Conservation (phyloP, 2,113 vertebrate genomes). For the Micromys minutus region DNA sequence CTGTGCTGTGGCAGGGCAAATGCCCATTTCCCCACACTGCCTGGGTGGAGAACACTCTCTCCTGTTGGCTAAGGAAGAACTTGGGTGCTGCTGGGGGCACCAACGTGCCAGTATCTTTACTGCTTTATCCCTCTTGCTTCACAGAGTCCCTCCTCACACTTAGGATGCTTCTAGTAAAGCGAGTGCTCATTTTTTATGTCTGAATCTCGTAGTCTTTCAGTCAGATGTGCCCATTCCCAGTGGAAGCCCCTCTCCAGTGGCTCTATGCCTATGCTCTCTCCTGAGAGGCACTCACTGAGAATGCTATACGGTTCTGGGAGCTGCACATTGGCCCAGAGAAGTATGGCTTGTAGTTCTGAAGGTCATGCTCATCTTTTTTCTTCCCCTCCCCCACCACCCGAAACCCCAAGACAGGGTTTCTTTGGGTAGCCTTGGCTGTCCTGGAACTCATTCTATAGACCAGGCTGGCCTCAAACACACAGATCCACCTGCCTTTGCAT, state of each 20-base stretch:
- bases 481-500: not conserved
- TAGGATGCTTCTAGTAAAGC: not conserved
- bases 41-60: not conserved
- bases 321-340: not conserved
- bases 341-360: not conserved
- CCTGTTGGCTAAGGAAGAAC: slow-evolving; percentile 23
- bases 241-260: not conserved
- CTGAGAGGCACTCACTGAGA: not conserved
- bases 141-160: not conserved
- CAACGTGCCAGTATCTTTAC: not conserved
- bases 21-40: not conserved
- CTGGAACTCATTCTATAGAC: too few species aligned
- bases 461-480: not conserved
- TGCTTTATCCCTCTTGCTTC: not conserved
- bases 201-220: not conserved
- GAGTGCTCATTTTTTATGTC: not conserved
- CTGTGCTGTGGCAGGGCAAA: slow-evolving; percentile 11
- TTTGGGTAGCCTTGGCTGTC: not conserved
- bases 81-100: not conserved
- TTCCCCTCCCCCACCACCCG: not conserved
- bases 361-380: not conserved
- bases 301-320: not conserved
- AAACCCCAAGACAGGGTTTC: not conserved
- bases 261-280: not conserved
- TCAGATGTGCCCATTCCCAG: not conserved